These are phyloP conservation scores for Chloropsis cyanopogon DNA, from an alignment of 2,113 vertebrate species.

Conservation along the genomic window DNA sequence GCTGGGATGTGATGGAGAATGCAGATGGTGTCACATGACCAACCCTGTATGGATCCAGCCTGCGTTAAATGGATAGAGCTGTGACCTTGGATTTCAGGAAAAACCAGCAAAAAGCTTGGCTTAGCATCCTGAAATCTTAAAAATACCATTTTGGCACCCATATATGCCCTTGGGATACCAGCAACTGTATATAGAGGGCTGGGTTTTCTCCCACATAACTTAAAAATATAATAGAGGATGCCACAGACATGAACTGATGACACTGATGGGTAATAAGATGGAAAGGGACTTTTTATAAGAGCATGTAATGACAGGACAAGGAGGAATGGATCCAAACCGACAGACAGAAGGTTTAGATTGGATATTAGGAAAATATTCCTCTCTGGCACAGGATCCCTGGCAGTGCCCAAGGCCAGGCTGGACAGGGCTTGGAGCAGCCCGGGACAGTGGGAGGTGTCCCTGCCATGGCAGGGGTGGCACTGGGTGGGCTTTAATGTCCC, in stretches of 20 bases:
- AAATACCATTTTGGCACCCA: background rate
- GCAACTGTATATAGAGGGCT: background rate
- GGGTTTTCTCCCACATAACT: background rate
- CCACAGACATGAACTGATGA: background rate
- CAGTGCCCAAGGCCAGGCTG: no score
- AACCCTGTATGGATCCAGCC: background rate
- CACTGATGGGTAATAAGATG: background rate
- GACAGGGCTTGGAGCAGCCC: background rate
- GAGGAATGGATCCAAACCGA: background rate
- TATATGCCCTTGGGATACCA: background rate
- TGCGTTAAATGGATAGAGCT: background rate
- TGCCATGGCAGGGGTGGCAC: background rate
- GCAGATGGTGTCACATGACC: background rate
- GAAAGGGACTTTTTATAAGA: background rate
- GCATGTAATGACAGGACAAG: background rate
- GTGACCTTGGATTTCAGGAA: background rate
- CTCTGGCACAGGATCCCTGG: background rate
- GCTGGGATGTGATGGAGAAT: background rate
- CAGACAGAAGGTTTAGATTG: background rate
- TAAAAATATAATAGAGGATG: background rate
- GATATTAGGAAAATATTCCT: background rate
- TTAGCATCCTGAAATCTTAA: background rate
- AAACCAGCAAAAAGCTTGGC: background rate
- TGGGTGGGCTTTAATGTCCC: accelerated
- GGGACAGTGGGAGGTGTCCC: background rate